Evolutionary conservation across 2,888 invertebrate species (phyloP).

Genomic region (Pemphredon lugubris): DNA sequence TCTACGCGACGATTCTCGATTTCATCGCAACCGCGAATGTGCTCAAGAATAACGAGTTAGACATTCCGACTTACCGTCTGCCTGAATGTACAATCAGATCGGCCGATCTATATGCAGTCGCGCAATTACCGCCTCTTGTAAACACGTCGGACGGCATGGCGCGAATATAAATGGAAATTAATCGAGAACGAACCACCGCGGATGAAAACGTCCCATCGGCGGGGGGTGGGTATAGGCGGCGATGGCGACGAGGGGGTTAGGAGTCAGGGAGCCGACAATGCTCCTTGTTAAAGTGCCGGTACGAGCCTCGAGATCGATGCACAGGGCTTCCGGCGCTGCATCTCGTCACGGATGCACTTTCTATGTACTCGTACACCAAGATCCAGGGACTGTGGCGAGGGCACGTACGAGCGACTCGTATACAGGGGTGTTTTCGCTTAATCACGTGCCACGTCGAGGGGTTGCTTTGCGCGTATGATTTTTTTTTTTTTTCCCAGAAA

Average conservation of each 20-base stretch:
- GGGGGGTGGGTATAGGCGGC: conserved; percentile 3
- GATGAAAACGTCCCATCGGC: conserved; percentile 49
- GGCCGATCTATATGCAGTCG: conserved; percentile 37
- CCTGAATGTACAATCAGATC: conserved; percentile 32
- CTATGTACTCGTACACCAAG: neutral
- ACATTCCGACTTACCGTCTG: neutral
- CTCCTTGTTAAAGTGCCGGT: conserved; percentile 57
- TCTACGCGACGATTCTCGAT: too few species aligned
- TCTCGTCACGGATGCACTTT: conserved; percentile 34
- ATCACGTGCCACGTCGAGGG: too few species aligned
- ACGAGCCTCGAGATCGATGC: conserved; percentile 25
- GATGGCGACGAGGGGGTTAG: neutral
- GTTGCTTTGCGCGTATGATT: too few species aligned
- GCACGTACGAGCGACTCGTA: too few species aligned
- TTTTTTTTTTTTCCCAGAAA: too few species aligned
- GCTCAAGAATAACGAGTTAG: conserved; percentile 18
- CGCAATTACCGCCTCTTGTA: conserved; percentile 65
- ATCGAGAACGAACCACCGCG: conserved; percentile 52
- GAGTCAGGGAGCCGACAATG: conserved; percentile 48
- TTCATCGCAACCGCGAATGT: conserved; percentile 2
- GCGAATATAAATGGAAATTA: conserved; percentile 68
- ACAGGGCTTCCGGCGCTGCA: conserved; percentile 6
- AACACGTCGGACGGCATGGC: conserved; percentile 53
- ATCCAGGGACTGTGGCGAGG: too few species aligned
- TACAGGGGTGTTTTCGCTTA: too few species aligned